Base-by-base conservation (phyloP, 2,888 invertebrate genomes). In the Helobdella robusta region DNA sequence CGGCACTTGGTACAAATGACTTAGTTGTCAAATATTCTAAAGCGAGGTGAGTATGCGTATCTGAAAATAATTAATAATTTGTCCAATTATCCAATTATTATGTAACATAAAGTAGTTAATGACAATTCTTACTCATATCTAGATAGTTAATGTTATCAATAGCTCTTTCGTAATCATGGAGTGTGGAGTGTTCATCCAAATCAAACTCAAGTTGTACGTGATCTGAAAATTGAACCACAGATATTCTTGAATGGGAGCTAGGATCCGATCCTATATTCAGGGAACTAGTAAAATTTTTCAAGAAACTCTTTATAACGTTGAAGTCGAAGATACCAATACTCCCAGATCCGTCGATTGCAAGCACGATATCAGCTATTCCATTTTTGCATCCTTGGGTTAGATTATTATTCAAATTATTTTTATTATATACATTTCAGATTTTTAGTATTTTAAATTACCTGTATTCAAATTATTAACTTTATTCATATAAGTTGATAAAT, bases 191-290 rank as follows among this genome's bases (percentile, higher is more conserved):
- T 5, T 60, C 25, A 2, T 23, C 35, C 23, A 60, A 60, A 23
- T 60, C 30, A 20, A 60, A 60, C 4, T n/a, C 28, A 18, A n/a
- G 60, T 25, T 1, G 20, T n/a, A 25, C 28, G 25, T 1, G 48
- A 8, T 46, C 23, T 2, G 48, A 46, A 46, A 46, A 54, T 18
- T 25, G 18, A 25, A 54, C 30, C 18, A 54, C 54, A 5, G 54
- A 20, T 20, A 54, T 15, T 20, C 54, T 54, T 20, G 54, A 18
- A 25, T 54, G 20, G 3, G n/a, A 28, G 54, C 18, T 25, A 25
- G 54, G 54, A 54, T 54, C 54, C 4, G 23, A 54, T 54, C 54
- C 54, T 18, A 54, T 28, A 30, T 54, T 54, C 20, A 54, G 54
- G 30, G 18, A 18, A 18, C 15, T 28, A 25, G 28, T 30, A 54